Conservation (phyloP, 1,140 invertebrate genomes). For the Sminthurinus signatus region DNA sequence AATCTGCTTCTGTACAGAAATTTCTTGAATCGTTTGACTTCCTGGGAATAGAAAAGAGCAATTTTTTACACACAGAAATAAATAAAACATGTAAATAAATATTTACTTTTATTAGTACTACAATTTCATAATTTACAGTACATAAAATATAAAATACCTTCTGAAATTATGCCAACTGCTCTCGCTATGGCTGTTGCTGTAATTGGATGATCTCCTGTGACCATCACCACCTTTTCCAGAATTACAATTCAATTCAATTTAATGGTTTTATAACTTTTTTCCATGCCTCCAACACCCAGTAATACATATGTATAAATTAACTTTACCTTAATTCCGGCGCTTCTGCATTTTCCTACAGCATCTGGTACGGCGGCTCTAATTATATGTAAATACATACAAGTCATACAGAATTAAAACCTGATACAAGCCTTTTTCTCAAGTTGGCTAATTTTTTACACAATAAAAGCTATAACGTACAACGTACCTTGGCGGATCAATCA, state of each 20-base stretch:
- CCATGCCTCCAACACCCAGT: too few species aligned
- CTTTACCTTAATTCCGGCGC: constrained; percentile 42
- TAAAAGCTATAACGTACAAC: too few species aligned
- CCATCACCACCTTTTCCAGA: constrained; percentile 62
- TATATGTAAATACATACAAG: too few species aligned
- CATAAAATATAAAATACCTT: constrained; percentile 56
- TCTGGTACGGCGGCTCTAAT: constrained; percentile 47
- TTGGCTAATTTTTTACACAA: too few species aligned
- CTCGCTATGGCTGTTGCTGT: constrained; percentile 62
- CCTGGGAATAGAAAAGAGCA: too few species aligned
- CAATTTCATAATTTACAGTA: constrained; percentile 45
- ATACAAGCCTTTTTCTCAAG: too few species aligned
- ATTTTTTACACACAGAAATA: too few species aligned
- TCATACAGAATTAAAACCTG: too few species aligned
- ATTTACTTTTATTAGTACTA: too few species aligned
- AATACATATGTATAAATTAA: constrained; percentile 24
- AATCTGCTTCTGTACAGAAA: too few species aligned
- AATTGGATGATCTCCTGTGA: constrained; percentile 63
- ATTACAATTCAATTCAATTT: constrained; percentile 44
- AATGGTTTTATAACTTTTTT: constrained; percentile 43
- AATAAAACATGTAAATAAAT: too few species aligned
- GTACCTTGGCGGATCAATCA: constrained; percentile 58
- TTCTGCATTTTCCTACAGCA: constrained; percentile 45
- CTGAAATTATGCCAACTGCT: constrained; percentile 51
- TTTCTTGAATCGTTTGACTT: constrained; percentile 30